Conservation (phyloP, 2,113 vertebrate genomes). For the Tichodroma muraria region DNA sequence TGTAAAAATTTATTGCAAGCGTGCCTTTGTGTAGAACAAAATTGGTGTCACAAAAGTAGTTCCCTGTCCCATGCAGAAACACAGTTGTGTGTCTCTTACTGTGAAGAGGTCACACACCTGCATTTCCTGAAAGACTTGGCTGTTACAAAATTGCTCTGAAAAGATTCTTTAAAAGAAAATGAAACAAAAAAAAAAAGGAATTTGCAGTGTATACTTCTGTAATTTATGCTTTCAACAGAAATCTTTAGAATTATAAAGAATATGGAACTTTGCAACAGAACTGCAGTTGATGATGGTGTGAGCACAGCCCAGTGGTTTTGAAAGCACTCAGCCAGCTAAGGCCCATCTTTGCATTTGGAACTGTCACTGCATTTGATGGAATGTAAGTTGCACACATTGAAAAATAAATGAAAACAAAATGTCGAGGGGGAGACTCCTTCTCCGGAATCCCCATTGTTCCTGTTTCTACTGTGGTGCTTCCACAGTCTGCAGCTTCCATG, state of each 20-base stretch:
- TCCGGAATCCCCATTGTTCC: not conserved
- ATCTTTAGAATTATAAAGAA: not conserved
- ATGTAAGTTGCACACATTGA: not conserved
- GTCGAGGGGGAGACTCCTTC: not conserved
- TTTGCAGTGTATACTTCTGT: not conserved
- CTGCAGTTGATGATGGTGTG: not conserved
- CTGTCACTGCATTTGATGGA: not conserved
- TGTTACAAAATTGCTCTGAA: conserved; percentile 35
- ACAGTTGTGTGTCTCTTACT: not conserved
- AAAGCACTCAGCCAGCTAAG: not conserved
- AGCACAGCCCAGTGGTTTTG: not conserved
- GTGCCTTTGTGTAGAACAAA: conserved; percentile 55
- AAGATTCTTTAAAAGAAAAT: not conserved
- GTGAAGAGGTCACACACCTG: not conserved
- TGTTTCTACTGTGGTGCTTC: not conserved
- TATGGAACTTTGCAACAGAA: not conserved
- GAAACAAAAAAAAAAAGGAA: not conserved
- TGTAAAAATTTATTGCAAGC: conserved; percentile 66
- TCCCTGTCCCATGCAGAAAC: conserved; percentile 43
- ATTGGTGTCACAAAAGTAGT: conserved; percentile 45
- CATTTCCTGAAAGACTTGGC: conserved; percentile 27
- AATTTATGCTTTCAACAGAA: not conserved
- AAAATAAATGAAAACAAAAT: not conserved
- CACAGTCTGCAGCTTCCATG: not conserved
- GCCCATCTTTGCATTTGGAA: not conserved